Evolutionary conservation across 2,888 invertebrate genomes (phyloP), one percentile per base, ranked within the genome.

Genomic region (Ethmia dodecea): DNA sequence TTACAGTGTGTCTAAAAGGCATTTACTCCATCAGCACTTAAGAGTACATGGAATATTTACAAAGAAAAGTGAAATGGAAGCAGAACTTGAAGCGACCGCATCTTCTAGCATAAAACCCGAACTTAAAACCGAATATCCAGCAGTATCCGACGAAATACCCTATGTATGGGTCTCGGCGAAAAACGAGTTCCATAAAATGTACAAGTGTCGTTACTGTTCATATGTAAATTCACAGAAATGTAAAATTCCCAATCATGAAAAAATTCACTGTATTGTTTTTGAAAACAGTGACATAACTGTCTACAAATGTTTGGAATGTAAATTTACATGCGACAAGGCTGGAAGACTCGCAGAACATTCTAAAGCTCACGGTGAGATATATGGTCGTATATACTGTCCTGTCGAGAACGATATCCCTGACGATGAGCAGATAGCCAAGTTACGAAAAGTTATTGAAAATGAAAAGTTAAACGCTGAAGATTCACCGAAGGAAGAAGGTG

Each of bases 171-270:
- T 93, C 0, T 91, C 92, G 0, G 90, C 91, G 24, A 89, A 89
- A 41, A 91, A 91, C 9, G 89, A 90, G 35, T 91, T 93, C 40
- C 89, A 90, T 33, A 94, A 94, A 76, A 93, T 95, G 91, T 92
- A 92, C 65, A 93, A 94, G 63, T 96, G 96, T 63, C 89, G 93
- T 16, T 92, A 89, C 63, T 96, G 96, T 63, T 94, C 95, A 0
- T 94, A 94, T 65, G 92, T 94, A 9, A 94, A 94, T 61, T 87
- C 92, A n/a, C 88, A 94, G 31, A 91, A 93, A 56, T 90, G 91
- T 28, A 94, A 94, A 67, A 92, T 96, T 38, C 90, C 91, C 16
- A 93, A 94, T 54, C 96, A 96, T 70, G 95, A 95, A 68, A 91
- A 91, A 62, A 93, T 94, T 89, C 95, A 95, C 67, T 87, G 73